A percentile compares a stretch with the other conserved stretches of the same genome.
These are phyloP conservation scores for Bubalus kerabau DNA, from an alignment of 2,113 vertebrate genomes.

Conservation along the genomic window DNA sequence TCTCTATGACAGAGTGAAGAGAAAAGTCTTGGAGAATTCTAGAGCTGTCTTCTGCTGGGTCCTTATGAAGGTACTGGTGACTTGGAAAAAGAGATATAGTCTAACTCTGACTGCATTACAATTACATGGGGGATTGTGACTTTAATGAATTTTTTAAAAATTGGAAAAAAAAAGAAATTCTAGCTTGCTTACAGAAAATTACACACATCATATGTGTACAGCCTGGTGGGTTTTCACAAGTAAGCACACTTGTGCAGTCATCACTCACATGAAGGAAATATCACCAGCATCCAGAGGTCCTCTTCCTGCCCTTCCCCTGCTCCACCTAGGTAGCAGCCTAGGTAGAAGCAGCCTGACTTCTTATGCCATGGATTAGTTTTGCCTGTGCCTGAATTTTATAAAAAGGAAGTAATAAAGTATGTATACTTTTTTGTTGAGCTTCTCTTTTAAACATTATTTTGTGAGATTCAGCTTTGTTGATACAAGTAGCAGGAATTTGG, in stretches of 20 bases:
- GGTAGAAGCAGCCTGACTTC: neutral
- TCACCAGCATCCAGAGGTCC: neutral
- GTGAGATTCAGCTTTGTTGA: neutral
- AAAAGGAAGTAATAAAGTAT: neutral
- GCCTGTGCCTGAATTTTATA: neutral
- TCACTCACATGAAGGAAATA: neutral
- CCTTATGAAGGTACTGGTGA: neutral
- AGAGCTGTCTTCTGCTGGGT: neutral
- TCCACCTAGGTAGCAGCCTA: neutral
- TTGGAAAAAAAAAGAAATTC: neutral
- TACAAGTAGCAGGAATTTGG: neutral
- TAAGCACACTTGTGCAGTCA: neutral
- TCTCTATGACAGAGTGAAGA: neutral
- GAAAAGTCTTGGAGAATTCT: neutral
- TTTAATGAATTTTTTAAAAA: neutral
- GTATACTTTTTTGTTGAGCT: neutral
- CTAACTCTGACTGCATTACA: neutral
- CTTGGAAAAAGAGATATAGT: neutral
- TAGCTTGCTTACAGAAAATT: neutral
- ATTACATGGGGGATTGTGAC: neutral
- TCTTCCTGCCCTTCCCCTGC: neutral
- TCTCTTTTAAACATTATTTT: neutral
- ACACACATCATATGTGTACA: neutral
- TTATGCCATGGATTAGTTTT: neutral
- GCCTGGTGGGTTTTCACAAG: neutral